Percentiles rank a stretch among this genome's conserved stretches.
Evolutionary conservation across 2,888 invertebrate species (phyloP).

Genomic region (Disparrhopalites patrizii): DNA sequence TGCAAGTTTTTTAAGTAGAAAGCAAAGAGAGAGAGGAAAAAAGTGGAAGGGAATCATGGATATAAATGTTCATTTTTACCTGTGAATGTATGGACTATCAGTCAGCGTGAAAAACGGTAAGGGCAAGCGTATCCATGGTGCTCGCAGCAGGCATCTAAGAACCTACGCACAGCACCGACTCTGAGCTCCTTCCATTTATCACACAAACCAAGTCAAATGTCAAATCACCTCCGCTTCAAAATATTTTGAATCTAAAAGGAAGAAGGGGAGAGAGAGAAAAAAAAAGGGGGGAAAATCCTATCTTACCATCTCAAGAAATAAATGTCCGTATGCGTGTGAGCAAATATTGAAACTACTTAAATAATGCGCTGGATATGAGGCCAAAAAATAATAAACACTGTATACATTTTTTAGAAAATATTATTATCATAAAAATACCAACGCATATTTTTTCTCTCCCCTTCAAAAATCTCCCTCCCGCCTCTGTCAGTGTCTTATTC

Average conservation of each 20-base stretch:
- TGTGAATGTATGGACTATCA: slow-evolving; percentile 19
- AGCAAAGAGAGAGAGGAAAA: too few relatives aligned
- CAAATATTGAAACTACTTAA: slow-evolving; percentile 29
- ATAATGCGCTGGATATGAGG: neutral
- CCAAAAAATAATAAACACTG: neutral
- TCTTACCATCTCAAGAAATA: slow-evolving; percentile 21
- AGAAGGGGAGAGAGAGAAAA: too few relatives aligned
- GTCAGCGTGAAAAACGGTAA: slow-evolving; percentile 24
- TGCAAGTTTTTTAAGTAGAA: neutral
- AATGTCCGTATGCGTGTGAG: slow-evolving; percentile 29
- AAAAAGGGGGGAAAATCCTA: too few relatives aligned
- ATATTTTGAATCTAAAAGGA: slow-evolving; percentile 32
- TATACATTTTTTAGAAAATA: neutral
- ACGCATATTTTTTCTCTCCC: neutral
- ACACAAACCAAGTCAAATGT: slow-evolving; percentile 35
- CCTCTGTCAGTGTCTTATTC: neutral
- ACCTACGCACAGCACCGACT: slow-evolving; percentile 29
- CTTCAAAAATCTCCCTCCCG: neutral
- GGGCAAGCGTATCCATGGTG: slow-evolving; percentile 20
- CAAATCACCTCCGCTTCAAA: slow-evolving; percentile 33
- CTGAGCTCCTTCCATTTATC: slow-evolving; percentile 35
- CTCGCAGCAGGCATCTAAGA: slow-evolving; percentile 31
- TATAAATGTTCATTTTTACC: neutral
- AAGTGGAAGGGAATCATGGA: too few relatives aligned
- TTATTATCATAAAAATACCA: slow-evolving; percentile 7